Evolutionary conservation across 2,888 invertebrate genomes (phyloP).

Genomic region (Macrophya alboannulata): DNA sequence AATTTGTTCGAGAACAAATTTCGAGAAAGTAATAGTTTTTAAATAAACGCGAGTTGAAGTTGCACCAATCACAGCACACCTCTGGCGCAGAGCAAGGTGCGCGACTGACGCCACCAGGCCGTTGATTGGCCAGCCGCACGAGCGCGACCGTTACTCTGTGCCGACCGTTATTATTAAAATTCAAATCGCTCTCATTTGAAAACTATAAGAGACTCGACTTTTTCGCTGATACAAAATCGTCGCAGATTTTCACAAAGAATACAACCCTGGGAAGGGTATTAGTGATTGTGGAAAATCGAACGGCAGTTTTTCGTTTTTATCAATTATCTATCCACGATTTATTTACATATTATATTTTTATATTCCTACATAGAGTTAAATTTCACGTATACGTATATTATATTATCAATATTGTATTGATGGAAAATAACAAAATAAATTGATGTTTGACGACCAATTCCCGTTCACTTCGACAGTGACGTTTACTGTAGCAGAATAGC

Average conservation of each 20-base stretch:
- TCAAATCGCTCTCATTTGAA: slow-evolving; percentile 2
- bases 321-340: background rate
- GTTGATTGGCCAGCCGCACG: background rate
- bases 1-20: background rate
- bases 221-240: slow-evolving; percentile 3
- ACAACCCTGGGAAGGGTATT: background rate
- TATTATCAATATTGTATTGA: background rate
- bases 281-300: background rate
- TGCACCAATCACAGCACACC: background rate
- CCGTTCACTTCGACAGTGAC: background rate
- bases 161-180: background rate
- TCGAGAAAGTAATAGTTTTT: background rate
- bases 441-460: background rate
- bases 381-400: too few relatives aligned
- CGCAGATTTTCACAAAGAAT: background rate
- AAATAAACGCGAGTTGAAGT: background rate
- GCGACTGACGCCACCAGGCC: background rate
- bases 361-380: background rate
- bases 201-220: background rate
- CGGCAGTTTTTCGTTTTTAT: background rate
- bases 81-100: background rate
- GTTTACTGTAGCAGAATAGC: background rate
- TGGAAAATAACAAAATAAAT: background rate
- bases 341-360: background rate
- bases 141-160: background rate